phyloP scores from a whole-genome alignment of 1,140 invertebrate genomes.

The Drosophila neocordata region DNA sequence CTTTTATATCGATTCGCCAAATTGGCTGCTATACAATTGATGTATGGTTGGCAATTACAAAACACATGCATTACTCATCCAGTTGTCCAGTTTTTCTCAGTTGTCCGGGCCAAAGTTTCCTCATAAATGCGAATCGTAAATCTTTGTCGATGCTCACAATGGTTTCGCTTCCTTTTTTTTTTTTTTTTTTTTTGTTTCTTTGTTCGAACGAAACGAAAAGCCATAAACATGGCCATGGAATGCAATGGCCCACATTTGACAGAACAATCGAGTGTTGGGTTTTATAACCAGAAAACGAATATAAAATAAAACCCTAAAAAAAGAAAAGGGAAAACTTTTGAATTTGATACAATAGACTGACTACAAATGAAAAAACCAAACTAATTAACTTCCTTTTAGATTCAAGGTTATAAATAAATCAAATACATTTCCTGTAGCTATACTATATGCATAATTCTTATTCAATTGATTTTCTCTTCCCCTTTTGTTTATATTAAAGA shows the following conservation, averaged over 20 bases:
- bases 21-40: slow-evolving; percentile 79
- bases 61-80: slow-evolving; percentile 64
- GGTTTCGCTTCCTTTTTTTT: slow-evolving; percentile 32
- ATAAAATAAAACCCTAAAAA: background rate
- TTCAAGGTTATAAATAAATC: background rate
- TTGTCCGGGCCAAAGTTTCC: slow-evolving; percentile 40
- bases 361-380: background rate
- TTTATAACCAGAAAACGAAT: background rate
- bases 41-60: slow-evolving; percentile 72
- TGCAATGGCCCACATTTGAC: slow-evolving; percentile 12
- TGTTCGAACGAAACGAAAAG: slow-evolving; percentile 21
- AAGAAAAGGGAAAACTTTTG: background rate
- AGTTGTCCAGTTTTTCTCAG: slow-evolving; percentile 14
- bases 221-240: slow-evolving; percentile 46
- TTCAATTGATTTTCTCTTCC: background rate
- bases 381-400: slow-evolving; percentile 6
- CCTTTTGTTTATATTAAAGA: background rate
- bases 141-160: slow-evolving; percentile 65
- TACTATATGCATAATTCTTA: background rate
- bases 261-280: background rate
- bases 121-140: slow-evolving; percentile 75
- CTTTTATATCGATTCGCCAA: slow-evolving; percentile 75
- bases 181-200: slow-evolving; percentile 13
- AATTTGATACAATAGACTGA: background rate
- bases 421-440: background rate